Evolutionary conservation across 2,797 vertebrate species (phyloP).

Genomic region (Cynopterus sphinx): DNA sequence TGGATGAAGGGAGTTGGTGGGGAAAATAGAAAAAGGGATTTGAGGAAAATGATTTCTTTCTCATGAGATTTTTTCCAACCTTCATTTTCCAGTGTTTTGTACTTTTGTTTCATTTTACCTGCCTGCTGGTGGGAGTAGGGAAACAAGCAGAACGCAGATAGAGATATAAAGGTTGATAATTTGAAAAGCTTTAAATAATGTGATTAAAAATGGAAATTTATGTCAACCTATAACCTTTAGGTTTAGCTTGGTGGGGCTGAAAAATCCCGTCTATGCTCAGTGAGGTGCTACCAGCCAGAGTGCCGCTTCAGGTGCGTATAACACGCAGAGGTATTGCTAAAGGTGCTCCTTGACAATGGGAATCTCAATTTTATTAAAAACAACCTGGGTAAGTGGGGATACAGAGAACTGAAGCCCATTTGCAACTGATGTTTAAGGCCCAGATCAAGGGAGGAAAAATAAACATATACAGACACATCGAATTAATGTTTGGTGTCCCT

Average conservation of each 20-base stretch:
- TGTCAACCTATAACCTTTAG: background rate
- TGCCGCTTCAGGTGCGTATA: background rate
- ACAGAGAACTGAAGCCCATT: background rate
- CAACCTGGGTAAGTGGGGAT: background rate
- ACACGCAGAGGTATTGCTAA: background rate
- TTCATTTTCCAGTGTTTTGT: slow-evolving; percentile 40
- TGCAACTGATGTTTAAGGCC: background rate
- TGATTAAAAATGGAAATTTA: background rate
- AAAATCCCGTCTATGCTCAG: background rate
- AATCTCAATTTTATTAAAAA: background rate
- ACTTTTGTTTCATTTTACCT: slow-evolving; percentile 59
- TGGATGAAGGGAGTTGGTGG: background rate
- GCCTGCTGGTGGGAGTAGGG: slow-evolving; percentile 50
- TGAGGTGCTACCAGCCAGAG: background rate
- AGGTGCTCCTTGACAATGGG: background rate
- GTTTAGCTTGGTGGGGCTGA: background rate
- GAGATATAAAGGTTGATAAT: slow-evolving; percentile 60
- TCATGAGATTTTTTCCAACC: background rate
- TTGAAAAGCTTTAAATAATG: slow-evolving; percentile 60
- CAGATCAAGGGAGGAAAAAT: background rate
- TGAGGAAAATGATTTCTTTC: slow-evolving; percentile 5
- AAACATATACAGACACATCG: background rate
- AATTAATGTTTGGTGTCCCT: background rate
- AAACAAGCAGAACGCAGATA: slow-evolving; percentile 61
- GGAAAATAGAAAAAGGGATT: background rate